Percentiles rank a stretch among this genome's conserved stretches.
Evolutionary conservation across 2,888 invertebrate genomes (phyloP).

Genomic region (Piscicola geometra): DNA sequence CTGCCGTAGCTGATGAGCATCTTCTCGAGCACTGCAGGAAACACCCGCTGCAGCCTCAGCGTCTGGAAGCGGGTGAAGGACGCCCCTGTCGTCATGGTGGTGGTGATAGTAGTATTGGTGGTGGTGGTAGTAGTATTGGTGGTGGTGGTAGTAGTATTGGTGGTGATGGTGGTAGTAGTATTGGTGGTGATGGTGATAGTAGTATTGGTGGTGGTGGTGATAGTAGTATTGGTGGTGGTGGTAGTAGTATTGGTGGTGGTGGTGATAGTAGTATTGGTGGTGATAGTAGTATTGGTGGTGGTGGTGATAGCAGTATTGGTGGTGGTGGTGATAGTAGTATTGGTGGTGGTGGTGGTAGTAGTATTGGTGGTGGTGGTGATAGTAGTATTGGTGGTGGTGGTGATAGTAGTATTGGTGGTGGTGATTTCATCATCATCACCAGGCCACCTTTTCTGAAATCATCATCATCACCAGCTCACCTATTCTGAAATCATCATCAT

Average conservation of each 20-base stretch:
- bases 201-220: neutral
- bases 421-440: neutral
- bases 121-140: neutral
- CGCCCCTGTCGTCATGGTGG: constrained; percentile 65
- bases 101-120: neutral
- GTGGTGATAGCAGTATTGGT: too few species aligned
- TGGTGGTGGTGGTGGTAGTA: constrained; percentile 23
- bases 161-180: too few species aligned
- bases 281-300: constrained; percentile 26
- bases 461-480: neutral
- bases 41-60: constrained; percentile 69
- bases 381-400: too few species aligned
- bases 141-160: neutral
- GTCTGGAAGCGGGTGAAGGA: constrained; percentile 98
- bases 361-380: too few species aligned
- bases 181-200: neutral
- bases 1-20: constrained; percentile 93
- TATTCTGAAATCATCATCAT: neutral
- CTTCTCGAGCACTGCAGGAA: constrained; percentile 60
- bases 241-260: constrained; percentile 25
- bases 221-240: neutral
- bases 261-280: neutral
- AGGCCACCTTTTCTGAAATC: neutral
- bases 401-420: too few species aligned
- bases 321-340: too few species aligned